A percentile compares a stretch with the other conserved stretches of the same genome.
phyloP scores from a whole-genome alignment of 2,888 invertebrate genomes.

The Notocelia uddmanniana region DNA sequence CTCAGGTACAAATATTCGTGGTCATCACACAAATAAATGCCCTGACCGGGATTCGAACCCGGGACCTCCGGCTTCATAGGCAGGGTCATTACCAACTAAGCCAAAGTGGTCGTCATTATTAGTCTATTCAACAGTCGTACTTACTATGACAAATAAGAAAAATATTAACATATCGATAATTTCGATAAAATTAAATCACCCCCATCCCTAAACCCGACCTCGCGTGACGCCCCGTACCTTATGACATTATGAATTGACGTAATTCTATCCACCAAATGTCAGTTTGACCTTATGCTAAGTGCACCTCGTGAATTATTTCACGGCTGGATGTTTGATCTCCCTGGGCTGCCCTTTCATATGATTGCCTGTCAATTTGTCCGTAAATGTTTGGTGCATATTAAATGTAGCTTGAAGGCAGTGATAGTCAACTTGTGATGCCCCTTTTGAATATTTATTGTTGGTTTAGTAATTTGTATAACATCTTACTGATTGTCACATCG shows the following conservation, averaged over 20 bases:
- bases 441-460: constrained; percentile 28
- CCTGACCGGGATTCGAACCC: no score
- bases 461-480: not conserved
- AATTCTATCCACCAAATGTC: constrained; percentile 80
- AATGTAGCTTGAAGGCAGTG: constrained; percentile 34
- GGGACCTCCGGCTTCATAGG: no score
- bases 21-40: no score
- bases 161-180: not conserved
- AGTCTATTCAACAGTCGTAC: no score
- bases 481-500: not conserved
- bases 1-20: no score
- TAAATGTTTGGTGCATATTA: constrained; percentile 55
- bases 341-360: constrained; percentile 73
- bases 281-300: constrained; percentile 84
- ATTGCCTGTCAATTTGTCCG: constrained; percentile 72
- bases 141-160: no score
- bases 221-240: constrained; percentile 69
- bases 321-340: constrained; percentile 76
- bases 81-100: no score
- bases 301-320: constrained; percentile 73
- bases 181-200: constrained; percentile 8
- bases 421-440: constrained; percentile 12
- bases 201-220: constrained; percentile 62
- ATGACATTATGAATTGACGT: constrained; percentile 69
- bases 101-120: no score